Evolutionary conservation across 1,140 invertebrate species (phyloP).

Genomic region (Pseudoatta argentina): DNA sequence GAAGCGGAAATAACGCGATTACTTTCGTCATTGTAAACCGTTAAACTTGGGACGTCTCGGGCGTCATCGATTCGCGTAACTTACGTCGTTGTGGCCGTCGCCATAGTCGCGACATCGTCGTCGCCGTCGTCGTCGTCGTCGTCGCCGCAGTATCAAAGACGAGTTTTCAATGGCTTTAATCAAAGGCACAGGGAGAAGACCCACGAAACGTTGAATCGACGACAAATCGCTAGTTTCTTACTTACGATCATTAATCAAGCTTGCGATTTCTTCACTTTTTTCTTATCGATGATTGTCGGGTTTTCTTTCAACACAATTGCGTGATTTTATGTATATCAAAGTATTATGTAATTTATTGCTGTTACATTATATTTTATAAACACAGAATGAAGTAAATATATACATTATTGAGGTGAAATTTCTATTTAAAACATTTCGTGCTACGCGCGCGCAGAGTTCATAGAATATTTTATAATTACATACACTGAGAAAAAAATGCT

Average conservation of each 20-base stretch:
- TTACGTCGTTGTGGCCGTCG: slow-evolving; percentile 29
- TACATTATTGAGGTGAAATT: not conserved
- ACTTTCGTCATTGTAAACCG: slow-evolving; percentile 29
- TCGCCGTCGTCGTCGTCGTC: not conserved
- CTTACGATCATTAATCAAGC: slow-evolving; percentile 29
- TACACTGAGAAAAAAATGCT: too few relatives aligned
- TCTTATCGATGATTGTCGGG: not conserved
- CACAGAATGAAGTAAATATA: not conserved
- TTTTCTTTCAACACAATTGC: not conserved
- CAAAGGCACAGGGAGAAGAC: not conserved
- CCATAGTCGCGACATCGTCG: slow-evolving; percentile 5
- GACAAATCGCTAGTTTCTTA: slow-evolving; percentile 55
- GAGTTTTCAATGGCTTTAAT: slow-evolving; percentile 42
- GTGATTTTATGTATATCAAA: not conserved
- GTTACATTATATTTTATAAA: not conserved
- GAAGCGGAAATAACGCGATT: slow-evolving; percentile 47
- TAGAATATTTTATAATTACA: not conserved
- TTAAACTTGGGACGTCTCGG: slow-evolving; percentile 58
- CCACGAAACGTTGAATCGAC: not conserved
- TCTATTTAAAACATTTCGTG: not conserved
- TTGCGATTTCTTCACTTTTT: slow-evolving; percentile 10
- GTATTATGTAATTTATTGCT: not conserved
- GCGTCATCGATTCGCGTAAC: slow-evolving; percentile 48
- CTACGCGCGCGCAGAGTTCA: not conserved
- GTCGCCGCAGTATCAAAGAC: slow-evolving; percentile 44